Evolutionary conservation across 2,113 vertebrate species (phyloP), one percentile per base, ranked within the genome.

Genomic region (Ceyx melanurus): DNA sequence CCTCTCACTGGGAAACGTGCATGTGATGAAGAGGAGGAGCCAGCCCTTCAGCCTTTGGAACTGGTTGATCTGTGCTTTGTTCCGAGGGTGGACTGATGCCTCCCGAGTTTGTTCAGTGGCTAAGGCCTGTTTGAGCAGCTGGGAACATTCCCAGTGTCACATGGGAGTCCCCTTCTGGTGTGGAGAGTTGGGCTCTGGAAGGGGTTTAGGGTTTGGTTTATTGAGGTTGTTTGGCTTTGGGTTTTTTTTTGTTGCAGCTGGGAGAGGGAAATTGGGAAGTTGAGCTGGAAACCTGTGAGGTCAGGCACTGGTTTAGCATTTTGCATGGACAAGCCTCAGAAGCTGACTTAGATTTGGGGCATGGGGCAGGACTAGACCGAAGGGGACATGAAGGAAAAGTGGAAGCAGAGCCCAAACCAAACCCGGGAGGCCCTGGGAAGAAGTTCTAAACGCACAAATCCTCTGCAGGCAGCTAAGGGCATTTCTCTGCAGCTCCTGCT

Each of bases 1-100:
- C 91, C 91, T 96, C 91, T 33, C 50, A 23, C 88, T 13, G 62
- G 42, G 80, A 93, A 93, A 93, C 56, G 2, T 95, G 95, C 95
- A 96, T 96, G 95, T 28, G 92, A 83, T 53, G 92, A 94, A 42
- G 94, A 95, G 50, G 94, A 90, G 71, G 72, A 88, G 51, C 57
- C 53, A 37, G 90, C 74, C 82, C 78, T 89, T 89, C 4, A 13
- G 87, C 73, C 89, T 89, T 81, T 72, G 7, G 4, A 22, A 62
- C 57, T 29, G 88, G 8, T 76, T 53, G 70, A 28, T 45, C 87
- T 28, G 61, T 7, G 28, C 84, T 88, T 84, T 4, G 12, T 70
- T 75, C 28, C 4, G 0, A 31, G 75, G 1, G 10, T 42, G 45
- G 56, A 45, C 89, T n/a, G 50, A 56, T 2, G 65, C 89, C 60